Evolutionary conservation across 2,113 vertebrate genomes (phyloP).

Genomic region (Bos taurus): ARS-UCD2.0 NC_037346.1:52882001-52882500

Average conservation of each 20-base stretch:
- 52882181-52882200: background rate
- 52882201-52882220: background rate
- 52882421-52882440: background rate
- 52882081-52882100: rapidly evolving
- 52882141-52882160: background rate
- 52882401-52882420: background rate
- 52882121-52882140: background rate
- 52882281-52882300: rapidly evolving
- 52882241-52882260: background rate
- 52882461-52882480: background rate
- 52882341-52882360: background rate
- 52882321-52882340: background rate
- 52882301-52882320: background rate
- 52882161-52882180: background rate
- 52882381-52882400: background rate
- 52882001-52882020: background rate
- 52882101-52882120: background rate
- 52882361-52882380: background rate
- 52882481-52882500: background rate
- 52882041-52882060: background rate
- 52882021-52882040: rapidly evolving
- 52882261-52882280: background rate
- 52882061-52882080: rapidly evolving
- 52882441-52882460: no score
- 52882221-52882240: background rate